Evolutionary conservation across 2,113 vertebrate genomes (phyloP).

Genomic region (Heloderma charlesbogerti): DNA sequence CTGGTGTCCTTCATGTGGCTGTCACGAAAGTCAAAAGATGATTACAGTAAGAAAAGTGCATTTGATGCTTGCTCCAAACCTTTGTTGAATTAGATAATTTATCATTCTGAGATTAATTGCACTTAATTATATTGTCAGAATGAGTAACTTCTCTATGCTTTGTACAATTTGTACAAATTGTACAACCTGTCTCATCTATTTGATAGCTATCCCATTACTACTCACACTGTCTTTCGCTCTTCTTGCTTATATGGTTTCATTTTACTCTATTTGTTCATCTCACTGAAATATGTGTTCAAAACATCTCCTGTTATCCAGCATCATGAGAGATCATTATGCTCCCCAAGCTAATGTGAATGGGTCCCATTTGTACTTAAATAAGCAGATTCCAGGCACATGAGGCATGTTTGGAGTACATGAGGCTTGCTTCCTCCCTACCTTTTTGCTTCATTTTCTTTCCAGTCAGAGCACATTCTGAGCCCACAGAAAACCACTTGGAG

Average conservation of each 20-base stretch:
- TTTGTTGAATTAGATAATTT: slow-evolving; percentile 21
- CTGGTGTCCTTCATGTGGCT: not conserved
- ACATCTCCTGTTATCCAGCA: not conserved
- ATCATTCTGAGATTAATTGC: slow-evolving; percentile 34
- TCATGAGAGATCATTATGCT: not conserved
- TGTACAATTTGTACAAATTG: not conserved
- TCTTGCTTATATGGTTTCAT: slow-evolving; percentile 15
- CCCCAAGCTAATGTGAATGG: not conserved
- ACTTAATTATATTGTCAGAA: not conserved
- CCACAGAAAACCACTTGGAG: not conserved
- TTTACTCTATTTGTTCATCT: not conserved
- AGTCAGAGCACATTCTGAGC: not conserved
- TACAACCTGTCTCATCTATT: slow-evolving; percentile 15
- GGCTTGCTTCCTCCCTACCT: not conserved
- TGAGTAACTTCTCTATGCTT: not conserved
- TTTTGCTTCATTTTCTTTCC: not conserved
- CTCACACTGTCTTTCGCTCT: not conserved
- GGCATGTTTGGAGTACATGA: no score
- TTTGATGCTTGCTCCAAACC: slow-evolving; percentile 18
- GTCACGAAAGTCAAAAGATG: not conserved
- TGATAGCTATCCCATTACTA: not conserved
- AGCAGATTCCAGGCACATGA: not conserved
- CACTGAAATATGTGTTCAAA: not conserved
- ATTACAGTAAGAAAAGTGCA: slow-evolving; percentile 7
- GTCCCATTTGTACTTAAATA: not conserved